phyloP scores from a whole-genome alignment of 2,113 vertebrate genomes.

The Struthidea cinerea region DNA sequence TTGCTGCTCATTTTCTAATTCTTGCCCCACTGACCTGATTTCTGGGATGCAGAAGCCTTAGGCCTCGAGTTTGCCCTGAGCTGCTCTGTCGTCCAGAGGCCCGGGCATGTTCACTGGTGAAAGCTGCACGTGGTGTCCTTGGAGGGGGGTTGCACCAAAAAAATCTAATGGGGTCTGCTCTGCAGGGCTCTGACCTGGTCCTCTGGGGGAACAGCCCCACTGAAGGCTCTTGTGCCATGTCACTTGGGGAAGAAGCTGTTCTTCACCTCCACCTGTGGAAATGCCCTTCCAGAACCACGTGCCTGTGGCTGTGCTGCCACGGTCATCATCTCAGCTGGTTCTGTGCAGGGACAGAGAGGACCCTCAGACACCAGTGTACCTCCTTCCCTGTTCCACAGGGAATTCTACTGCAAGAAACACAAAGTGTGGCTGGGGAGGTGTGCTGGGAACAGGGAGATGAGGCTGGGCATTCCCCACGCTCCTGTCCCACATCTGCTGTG shows the following conservation, averaged over 20 bases:
- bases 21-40: background rate
- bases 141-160: background rate
- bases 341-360: background rate
- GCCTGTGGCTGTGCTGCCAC: background rate
- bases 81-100: background rate
- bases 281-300: background rate
- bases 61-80: background rate
- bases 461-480: fast-evolving
- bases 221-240: background rate
- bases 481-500: background rate
- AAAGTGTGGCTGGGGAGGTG: background rate
- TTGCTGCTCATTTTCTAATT: background rate
- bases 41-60: background rate
- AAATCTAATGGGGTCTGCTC: background rate
- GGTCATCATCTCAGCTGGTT: background rate
- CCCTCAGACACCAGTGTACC: background rate
- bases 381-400: background rate
- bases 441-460: background rate
- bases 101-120: background rate
- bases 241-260: background rate
- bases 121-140: fast-evolving
- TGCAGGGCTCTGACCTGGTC: background rate
- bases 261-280: background rate
- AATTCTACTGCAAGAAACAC: background rate
- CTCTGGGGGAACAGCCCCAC: background rate